Conservation (phyloP, 2,113 vertebrate genomes). For the Sula dactylatra region DNA sequence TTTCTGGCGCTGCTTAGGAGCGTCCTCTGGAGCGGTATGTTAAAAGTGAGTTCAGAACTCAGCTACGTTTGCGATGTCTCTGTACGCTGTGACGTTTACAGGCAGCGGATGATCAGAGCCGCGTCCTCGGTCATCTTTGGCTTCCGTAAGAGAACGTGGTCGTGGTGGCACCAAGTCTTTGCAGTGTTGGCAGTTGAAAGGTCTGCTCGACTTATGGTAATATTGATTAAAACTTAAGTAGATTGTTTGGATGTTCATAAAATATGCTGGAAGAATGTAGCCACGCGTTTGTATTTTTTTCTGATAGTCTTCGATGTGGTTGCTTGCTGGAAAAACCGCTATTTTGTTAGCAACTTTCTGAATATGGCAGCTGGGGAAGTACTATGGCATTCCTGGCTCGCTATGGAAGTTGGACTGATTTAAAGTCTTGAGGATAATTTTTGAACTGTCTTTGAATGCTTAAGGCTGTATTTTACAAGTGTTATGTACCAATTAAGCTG, state of each 20-base stretch:
- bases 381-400: fast-evolving
- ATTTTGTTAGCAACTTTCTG: fast-evolving
- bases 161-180: fast-evolving
- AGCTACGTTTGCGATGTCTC: fast-evolving
- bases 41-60: fast-evolving
- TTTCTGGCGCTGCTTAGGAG: fast-evolving
- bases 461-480: neutral
- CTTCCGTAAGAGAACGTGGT: fast-evolving
- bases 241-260: neutral
- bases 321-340: neutral
- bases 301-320: fast-evolving
- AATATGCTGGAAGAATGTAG: fast-evolving
- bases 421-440: fast-evolving
- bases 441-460: neutral
- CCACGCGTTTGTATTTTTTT: fast-evolving
- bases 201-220: fast-evolving
- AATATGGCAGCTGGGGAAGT: fast-evolving
- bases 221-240: fast-evolving
- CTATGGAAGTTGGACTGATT: fast-evolving
- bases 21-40: fast-evolving
- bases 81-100: fast-evolving
- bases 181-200: fast-evolving
- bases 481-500: neutral
- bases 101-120: fast-evolving
- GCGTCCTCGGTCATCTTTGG: fast-evolving